Conservation (phyloP, 2,888 invertebrate species). For the Notodonta ziczac region DNA sequence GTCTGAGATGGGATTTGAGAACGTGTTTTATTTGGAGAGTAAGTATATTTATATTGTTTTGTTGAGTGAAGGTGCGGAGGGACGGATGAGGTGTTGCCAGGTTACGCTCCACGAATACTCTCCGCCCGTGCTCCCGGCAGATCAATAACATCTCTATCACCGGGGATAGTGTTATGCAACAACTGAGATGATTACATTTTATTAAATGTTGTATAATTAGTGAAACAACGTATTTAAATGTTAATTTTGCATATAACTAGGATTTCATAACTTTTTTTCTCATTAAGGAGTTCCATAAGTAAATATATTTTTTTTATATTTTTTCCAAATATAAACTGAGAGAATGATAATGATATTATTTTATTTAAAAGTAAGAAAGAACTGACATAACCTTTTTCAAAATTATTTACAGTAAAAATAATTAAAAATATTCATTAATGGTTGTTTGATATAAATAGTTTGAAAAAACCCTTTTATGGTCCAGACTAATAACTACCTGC, state of each 20-base stretch:
- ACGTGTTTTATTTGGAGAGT: slow-evolving; percentile 83
- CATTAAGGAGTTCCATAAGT: too few relatives aligned
- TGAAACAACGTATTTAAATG: too few relatives aligned
- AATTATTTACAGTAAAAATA: too few relatives aligned
- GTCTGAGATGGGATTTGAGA: slow-evolving; percentile 81
- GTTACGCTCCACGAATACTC: slow-evolving; percentile 72
- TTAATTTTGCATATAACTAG: too few relatives aligned
- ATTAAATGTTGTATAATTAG: slow-evolving; percentile 26
- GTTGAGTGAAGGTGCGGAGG: slow-evolving; percentile 64
- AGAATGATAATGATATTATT: neutral
- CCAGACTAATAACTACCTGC: slow-evolving; percentile 8
- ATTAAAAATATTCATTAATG: neutral
- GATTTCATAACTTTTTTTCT: too few relatives aligned
- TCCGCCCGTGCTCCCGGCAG: slow-evolving; percentile 64
- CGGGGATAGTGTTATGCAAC: slow-evolving; percentile 78
- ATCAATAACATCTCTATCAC: slow-evolving; percentile 80
- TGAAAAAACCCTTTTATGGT: neutral
- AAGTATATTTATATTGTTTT: slow-evolving; percentile 66
- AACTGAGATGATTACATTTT: slow-evolving; percentile 41
- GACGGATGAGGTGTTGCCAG: slow-evolving; percentile 77
- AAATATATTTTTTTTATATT: too few relatives aligned
- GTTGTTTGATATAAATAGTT: neutral
- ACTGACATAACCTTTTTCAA: too few relatives aligned
- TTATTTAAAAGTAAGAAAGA: too few relatives aligned
- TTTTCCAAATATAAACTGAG: too few relatives aligned